Evolutionary conservation across 2,888 invertebrate genomes (phyloP).

Genomic region (Heteromyza rotundicornis): DNA sequence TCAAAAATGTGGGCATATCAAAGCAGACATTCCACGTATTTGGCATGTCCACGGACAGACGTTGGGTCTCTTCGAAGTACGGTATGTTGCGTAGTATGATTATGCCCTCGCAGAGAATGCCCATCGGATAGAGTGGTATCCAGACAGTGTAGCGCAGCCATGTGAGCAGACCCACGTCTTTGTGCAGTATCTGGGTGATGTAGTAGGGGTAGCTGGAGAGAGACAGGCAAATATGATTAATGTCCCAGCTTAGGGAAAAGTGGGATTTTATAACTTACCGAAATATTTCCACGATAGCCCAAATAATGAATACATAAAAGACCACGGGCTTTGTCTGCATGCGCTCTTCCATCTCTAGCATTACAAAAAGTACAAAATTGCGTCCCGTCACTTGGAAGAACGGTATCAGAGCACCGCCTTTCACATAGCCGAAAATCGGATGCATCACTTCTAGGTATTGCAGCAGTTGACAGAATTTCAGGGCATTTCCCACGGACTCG

Average conservation of each 20-base stretch:
- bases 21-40: conserved; percentile 87
- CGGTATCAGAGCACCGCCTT: conserved; percentile 75
- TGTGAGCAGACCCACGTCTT: conserved; percentile 76
- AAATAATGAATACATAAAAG: conserved; percentile 85
- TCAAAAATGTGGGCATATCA: conserved; percentile 80
- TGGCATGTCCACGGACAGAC: conserved; percentile 78
- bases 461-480: conserved; percentile 82
- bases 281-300: conserved; percentile 82
- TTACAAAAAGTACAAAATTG: conserved; percentile 77
- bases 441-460: conserved; percentile 90
- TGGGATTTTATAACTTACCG: conserved; percentile 66
- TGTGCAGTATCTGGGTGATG: conserved; percentile 78
- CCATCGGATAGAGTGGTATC: conserved; percentile 92
- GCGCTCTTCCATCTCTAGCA: conserved; percentile 83
- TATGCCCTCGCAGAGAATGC: conserved; percentile 85
- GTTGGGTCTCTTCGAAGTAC: conserved; percentile 84
- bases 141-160: conserved; percentile 94
- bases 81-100: conserved; percentile 84
- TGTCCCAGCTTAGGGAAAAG: no score
- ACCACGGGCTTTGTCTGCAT: conserved; percentile 88
- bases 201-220: conserved; percentile 87
- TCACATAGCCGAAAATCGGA: conserved; percentile 87
- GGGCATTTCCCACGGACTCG: conserved; percentile 74
- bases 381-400: conserved; percentile 82
- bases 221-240: no score